Conservation (phyloP, 2,113 vertebrate species). For the Macrotis lagotis region DNA sequence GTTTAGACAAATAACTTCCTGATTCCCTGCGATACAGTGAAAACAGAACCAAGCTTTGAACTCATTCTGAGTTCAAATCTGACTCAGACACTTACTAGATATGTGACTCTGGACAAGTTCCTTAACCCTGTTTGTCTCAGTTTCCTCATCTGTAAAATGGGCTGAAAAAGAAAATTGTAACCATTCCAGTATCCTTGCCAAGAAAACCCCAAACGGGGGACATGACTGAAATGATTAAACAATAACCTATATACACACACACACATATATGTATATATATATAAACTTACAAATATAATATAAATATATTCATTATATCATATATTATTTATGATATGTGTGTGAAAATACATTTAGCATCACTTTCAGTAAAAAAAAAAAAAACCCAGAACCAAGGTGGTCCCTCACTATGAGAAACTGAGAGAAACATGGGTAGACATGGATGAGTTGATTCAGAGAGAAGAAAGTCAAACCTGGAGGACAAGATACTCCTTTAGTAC, state of each 20-base stretch:
- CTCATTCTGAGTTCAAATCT: not conserved
- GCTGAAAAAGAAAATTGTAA: too few relatives aligned
- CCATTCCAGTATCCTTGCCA: not conserved
- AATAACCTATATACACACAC: too few relatives aligned
- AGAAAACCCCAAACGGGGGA: not conserved
- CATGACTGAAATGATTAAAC: too few relatives aligned
- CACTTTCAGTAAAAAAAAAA: not conserved
- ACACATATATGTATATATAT: not conserved
- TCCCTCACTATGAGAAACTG: not conserved
- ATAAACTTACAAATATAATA: too few relatives aligned
- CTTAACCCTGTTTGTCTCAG: not conserved
- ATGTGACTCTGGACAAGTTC: not conserved
- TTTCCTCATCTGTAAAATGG: too few relatives aligned
- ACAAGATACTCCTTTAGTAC: not conserved
- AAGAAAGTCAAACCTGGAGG: not conserved
- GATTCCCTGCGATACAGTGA: not conserved
- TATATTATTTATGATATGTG: too few relatives aligned
- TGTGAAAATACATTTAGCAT: not conserved
- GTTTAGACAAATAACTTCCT: not conserved
- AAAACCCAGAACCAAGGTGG: not conserved
- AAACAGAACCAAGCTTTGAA: not conserved
- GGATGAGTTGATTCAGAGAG: not conserved
- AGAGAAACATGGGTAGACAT: not conserved
- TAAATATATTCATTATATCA: too few relatives aligned
- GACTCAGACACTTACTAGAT: not conserved